Percentiles rank a stretch among this genome's conserved stretches.
These are phyloP conservation scores for Caenorhabditis tropicalis DNA, from an alignment of 1,140 invertebrate species.

Conservation along the genomic window DNA sequence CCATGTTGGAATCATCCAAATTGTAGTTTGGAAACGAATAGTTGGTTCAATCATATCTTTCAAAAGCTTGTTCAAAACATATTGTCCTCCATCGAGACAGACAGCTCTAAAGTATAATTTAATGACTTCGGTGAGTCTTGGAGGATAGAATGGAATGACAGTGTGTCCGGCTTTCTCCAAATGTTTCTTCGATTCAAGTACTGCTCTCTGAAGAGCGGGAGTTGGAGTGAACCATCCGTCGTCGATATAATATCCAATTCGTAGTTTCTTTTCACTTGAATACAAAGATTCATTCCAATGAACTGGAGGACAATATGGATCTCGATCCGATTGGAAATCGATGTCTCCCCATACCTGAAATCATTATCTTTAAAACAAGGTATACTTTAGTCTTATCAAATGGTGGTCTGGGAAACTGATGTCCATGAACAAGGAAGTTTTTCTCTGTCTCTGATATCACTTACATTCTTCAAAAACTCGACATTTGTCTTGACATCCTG, in stretches of 20 bases:
- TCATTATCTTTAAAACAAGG: too few relatives aligned
- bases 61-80: constrained; percentile 9
- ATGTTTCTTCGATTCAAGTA: constrained; percentile 66
- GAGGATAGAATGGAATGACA: constrained; percentile 68
- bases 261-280: constrained; percentile 58
- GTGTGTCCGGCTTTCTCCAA: constrained; percentile 67
- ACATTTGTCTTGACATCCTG: constrained; percentile 47
- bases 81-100: constrained; percentile 30
- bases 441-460: neutral
- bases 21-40: neutral
- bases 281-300: constrained; percentile 54
- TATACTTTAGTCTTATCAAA: too few relatives aligned
- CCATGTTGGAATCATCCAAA: constrained; percentile 53
- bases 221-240: constrained; percentile 69
- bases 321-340: constrained; percentile 32
- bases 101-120: constrained; percentile 54
- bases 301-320: constrained; percentile 61
- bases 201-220: constrained; percentile 70
- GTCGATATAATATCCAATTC: constrained; percentile 71
- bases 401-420: neutral
- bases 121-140: constrained; percentile 24
- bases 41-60: constrained; percentile 52
- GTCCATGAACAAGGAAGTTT: neutral
- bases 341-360: constrained; percentile 54
- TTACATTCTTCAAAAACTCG: constrained; percentile 41